Evolutionary conservation across 1,140 invertebrate genomes (phyloP).

Genomic region (Drosophila sulfurigaster): DNA sequence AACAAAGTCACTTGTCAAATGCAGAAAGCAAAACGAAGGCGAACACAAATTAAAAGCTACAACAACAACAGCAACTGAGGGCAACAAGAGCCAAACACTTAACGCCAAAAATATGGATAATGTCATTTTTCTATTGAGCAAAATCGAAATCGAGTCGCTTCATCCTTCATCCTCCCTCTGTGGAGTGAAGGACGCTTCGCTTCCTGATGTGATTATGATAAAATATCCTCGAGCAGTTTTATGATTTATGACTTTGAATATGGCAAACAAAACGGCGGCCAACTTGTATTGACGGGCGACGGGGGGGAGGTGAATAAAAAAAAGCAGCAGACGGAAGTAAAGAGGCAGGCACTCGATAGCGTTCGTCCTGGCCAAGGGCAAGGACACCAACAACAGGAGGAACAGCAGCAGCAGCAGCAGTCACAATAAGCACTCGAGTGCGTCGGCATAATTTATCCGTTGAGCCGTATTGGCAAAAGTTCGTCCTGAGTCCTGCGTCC

Average conservation of each 20-base stretch:
- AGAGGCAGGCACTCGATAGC: neutral
- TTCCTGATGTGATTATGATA: slow-evolving; percentile 84
- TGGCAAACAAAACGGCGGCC: slow-evolving; percentile 73
- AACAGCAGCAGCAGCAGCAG: slow-evolving; percentile 4
- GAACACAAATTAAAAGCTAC: slow-evolving; percentile 68
- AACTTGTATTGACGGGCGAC: slow-evolving; percentile 47
- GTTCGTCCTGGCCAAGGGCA: slow-evolving; percentile 15
- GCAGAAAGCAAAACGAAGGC: slow-evolving; percentile 48
- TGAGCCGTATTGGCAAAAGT: slow-evolving; percentile 62
- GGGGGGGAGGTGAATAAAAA: slow-evolving; percentile 1
- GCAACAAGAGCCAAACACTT: slow-evolving; percentile 55
- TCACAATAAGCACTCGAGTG: slow-evolving; percentile 81
- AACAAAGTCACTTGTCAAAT: slow-evolving; percentile 66
- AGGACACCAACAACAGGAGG: neutral
- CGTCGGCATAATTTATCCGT: slow-evolving; percentile 80
- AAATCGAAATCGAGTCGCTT: slow-evolving; percentile 30
- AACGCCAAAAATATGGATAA: slow-evolving; percentile 81
- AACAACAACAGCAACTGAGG: slow-evolving; percentile 25
- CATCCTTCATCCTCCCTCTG: neutral
- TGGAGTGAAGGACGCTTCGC: slow-evolving; percentile 42
- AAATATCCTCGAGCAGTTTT: slow-evolving; percentile 84
- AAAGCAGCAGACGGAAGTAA: slow-evolving; percentile 25
- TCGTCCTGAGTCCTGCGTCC: neutral
- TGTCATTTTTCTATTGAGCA: slow-evolving; percentile 75
- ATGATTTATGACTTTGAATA: slow-evolving; percentile 84